Conservation (phyloP, 2,113 vertebrate genomes). For the Chunga burmeisteri region DNA sequence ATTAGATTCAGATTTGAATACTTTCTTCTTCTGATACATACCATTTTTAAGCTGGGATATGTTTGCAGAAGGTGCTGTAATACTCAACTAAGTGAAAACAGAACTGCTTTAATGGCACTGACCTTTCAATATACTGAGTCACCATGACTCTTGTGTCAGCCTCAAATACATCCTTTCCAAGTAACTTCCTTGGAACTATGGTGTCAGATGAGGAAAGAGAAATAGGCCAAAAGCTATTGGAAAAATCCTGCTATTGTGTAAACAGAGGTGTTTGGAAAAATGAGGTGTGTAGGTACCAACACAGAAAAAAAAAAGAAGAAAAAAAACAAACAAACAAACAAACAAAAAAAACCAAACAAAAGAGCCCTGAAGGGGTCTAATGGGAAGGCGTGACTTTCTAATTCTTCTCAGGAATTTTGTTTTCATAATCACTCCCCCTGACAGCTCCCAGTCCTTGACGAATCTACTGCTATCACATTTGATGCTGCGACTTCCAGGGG, state of each 20-base stretch:
- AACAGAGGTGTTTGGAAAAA: slow-evolving; percentile 23
- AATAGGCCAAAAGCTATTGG: slow-evolving; percentile 15
- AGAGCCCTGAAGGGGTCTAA: not conserved
- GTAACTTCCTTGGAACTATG: slow-evolving; percentile 19
- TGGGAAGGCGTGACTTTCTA: not conserved
- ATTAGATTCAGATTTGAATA: not conserved
- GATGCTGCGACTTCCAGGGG: not conserved
- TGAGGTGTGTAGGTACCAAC: not conserved
- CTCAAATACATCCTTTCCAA: not conserved
- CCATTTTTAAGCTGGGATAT: not conserved
- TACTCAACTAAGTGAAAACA: slow-evolving; percentile 42
- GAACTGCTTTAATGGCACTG: slow-evolving; percentile 23
- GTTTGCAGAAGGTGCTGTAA: slow-evolving; percentile 1
- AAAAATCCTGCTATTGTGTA: slow-evolving; percentile 12
- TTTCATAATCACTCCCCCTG: not conserved
- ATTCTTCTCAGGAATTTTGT: not conserved
- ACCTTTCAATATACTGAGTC: slow-evolving; percentile 44
- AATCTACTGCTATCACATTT: not conserved
- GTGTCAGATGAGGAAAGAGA: slow-evolving; percentile 13
- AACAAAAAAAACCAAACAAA: not conserved
- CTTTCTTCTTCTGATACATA: not conserved
- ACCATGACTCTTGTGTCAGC: not conserved
- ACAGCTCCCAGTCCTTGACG: not conserved
- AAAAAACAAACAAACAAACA: too few species aligned
- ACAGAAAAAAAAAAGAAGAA: not conserved